phyloP scores from a whole-genome alignment of 2,888 invertebrate genomes.

The Phaonia tiefii region DNA sequence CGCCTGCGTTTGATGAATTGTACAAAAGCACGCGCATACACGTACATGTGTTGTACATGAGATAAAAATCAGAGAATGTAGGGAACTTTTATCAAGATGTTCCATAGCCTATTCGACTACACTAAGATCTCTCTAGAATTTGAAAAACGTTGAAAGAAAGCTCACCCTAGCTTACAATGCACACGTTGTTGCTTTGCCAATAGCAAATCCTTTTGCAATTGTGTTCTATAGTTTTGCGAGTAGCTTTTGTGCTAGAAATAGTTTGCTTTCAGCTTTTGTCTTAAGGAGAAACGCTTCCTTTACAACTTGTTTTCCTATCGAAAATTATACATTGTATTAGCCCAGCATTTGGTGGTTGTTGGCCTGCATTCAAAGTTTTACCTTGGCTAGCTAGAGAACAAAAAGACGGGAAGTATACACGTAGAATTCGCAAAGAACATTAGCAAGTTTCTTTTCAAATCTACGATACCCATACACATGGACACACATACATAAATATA shows the following conservation, averaged over 20 bases:
- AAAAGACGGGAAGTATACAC: constrained; percentile 59
- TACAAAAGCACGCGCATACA: too few species aligned
- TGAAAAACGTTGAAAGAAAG: too few species aligned
- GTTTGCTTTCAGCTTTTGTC: constrained; percentile 26
- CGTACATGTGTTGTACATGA: too few species aligned
- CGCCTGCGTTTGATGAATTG: too few species aligned
- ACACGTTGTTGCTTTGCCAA: neutral
- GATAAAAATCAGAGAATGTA: too few species aligned
- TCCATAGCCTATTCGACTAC: too few species aligned
- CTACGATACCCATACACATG: constrained; percentile 8
- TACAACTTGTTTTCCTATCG: constrained; percentile 19
- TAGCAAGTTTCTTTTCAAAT: constrained; percentile 26
- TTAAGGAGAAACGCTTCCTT: constrained; percentile 17
- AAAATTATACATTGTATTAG: constrained; percentile 42
- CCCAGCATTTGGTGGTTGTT: constrained; percentile 41
- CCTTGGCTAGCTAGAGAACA: constrained; percentile 55
- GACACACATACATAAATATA: constrained; percentile 30
- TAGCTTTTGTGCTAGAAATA: neutral
- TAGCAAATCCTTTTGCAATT: neutral
- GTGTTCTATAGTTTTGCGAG: neutral
- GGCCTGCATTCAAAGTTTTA: constrained; percentile 49
- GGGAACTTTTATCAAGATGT: too few species aligned
- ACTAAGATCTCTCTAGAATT: too few species aligned
- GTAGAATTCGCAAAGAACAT: constrained; percentile 51
- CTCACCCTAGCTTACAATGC: too few species aligned